These are phyloP conservation scores for Pluvianellus socialis DNA, from an alignment of 2,113 vertebrate species.

Conservation along the genomic window DNA sequence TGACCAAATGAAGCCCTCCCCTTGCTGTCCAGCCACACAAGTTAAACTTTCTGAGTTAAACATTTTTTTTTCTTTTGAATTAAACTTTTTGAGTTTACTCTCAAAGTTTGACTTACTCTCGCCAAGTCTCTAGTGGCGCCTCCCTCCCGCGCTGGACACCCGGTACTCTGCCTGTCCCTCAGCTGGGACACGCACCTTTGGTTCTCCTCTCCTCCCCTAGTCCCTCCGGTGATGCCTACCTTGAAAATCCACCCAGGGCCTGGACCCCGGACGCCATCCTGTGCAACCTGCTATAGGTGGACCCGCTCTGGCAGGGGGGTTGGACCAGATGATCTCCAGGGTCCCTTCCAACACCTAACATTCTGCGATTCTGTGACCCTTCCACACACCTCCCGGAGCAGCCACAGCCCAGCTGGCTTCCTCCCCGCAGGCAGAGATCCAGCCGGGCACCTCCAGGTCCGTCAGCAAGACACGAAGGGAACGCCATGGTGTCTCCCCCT, in stretches of 20 bases:
- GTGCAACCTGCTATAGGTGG: too few species aligned
- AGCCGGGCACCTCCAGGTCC: background rate
- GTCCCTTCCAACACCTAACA: too few species aligned
- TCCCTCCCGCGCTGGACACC: background rate
- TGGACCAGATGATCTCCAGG: too few species aligned
- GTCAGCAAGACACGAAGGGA: background rate
- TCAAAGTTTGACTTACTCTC: too few species aligned
- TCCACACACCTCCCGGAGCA: background rate
- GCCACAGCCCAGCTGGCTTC: too few species aligned
- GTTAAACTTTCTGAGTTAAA: too few species aligned
- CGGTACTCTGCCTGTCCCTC: background rate
- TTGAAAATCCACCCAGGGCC: background rate
- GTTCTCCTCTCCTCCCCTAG: background rate
- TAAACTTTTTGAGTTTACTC: background rate
- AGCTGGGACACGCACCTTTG: background rate
- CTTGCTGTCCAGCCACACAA: background rate
- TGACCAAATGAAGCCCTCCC: background rate
- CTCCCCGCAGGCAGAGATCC: background rate
- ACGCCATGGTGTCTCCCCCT: rapidly evolving
- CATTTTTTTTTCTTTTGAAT: too few species aligned
- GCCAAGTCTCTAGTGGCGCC: background rate
- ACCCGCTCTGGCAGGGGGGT: too few species aligned
- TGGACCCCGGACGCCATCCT: too few species aligned
- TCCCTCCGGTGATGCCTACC: background rate
- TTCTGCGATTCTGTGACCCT: too few species aligned